Evolutionary conservation across 2,113 vertebrate species (phyloP).

Genomic region (Todiramphus chloris): DNA sequence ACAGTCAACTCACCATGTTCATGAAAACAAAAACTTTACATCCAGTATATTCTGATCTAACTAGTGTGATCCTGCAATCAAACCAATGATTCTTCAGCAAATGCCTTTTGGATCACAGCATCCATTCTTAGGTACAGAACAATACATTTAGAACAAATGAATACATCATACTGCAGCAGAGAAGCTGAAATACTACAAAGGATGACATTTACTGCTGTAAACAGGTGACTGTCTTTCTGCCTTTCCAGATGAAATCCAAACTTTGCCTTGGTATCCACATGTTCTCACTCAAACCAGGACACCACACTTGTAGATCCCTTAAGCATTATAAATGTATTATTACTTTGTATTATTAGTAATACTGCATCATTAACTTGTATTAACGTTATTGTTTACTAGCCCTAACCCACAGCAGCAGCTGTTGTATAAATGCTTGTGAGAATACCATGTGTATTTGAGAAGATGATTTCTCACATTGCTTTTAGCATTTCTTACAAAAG

Average conservation of each 20-base stretch:
- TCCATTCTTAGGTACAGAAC: not conserved
- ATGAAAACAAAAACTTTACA: not conserved
- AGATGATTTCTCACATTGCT: not conserved
- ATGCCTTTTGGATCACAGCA: not conserved
- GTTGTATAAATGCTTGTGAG: not conserved
- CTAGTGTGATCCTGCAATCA: not conserved
- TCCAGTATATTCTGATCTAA: not conserved
- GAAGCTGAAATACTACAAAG: not conserved
- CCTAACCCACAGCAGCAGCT: not conserved
- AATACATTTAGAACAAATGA: not conserved
- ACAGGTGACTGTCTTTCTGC: not conserved
- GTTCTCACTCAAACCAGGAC: too few relatives aligned
- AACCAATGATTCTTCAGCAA: not conserved
- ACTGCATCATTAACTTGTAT: not conserved
- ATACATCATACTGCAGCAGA: not conserved
- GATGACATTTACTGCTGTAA: not conserved
- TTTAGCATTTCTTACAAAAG: slow-evolving; percentile 8
- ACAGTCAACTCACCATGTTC: not conserved
- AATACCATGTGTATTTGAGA: not conserved
- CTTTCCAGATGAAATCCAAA: not conserved
- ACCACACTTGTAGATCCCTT: not conserved
- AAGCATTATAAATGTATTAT: not conserved
- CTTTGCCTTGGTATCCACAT: not conserved
- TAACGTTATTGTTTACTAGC: not conserved
- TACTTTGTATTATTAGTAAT: not conserved